Evolutionary conservation across 2,113 vertebrate genomes (phyloP), one percentile per base, ranked within the genome.

Genomic region (Gorsachius goisagi): DNA sequence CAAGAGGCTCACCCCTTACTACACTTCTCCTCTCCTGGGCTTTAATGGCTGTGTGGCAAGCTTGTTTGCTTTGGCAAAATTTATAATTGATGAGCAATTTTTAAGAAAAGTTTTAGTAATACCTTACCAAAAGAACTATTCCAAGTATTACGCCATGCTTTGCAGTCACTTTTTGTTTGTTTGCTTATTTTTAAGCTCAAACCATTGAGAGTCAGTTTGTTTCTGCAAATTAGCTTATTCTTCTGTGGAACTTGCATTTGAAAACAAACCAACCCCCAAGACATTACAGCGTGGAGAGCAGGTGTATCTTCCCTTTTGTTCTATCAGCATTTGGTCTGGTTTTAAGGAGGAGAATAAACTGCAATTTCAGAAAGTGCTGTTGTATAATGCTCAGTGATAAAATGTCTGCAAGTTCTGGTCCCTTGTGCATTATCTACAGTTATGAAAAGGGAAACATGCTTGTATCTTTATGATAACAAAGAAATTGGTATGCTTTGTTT

Each of bases 11-110:
- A n/a, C 22, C 18, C 21, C 18, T 47, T 79, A 30, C 23, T 33
- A 39, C 0, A 0, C 28, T 71, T 59, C 52, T 55, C 33, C 33
- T 56, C 32, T 44, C 27, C 12, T 23, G 22, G 5, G 12, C 45
- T 88, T 88, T 73, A 64, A 44, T 58, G n/a, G 35, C 18, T 23
- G 20, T 74, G 58, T 41, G 45, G 45, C n/a, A 84, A 89, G 19
- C n/a, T 72, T 50, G 23, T 77, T 89, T 88, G 55, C 68, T 87
- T 89, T 93, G 55, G 35, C n/a, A 55, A 60, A 69, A 39, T 8
- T 63, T 50, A 35, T 44, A 91, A 82, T 7, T 13, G 9, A 47
- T 58, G 32, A 78, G 24, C 24, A 35, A 16, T 56, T 89, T 81
- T 56, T 22, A 14, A 18, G 15, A 32, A 19, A 23, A 50, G 13